Conservation (phyloP, 2,113 vertebrate species). For the Herpailurus yagouaroundi region DNA sequence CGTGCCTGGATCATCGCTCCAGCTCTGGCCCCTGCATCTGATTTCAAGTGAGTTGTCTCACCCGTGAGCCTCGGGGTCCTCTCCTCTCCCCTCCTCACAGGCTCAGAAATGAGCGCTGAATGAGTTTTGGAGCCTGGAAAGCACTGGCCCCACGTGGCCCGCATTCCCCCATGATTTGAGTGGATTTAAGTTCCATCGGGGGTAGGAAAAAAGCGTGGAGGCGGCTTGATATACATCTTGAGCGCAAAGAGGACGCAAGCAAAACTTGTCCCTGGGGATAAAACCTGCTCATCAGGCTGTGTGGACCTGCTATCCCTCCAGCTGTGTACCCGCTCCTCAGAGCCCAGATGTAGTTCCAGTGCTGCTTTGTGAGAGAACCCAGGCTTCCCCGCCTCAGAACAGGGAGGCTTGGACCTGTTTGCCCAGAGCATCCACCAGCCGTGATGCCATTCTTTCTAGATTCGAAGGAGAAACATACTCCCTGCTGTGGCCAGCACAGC, state of each 20-base stretch:
- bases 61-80: background rate
- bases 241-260: background rate
- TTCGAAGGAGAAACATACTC: background rate
- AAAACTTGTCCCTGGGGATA: background rate
- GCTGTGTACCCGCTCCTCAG: background rate
- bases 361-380: too few relatives aligned
- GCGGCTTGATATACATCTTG: background rate
- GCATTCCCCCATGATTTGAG: background rate
- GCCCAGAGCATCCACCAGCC: too few relatives aligned
- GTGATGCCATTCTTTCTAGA: background rate
- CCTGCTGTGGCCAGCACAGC: background rate
- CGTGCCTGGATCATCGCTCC: fast-evolving
- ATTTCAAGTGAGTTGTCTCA: background rate
- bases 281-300: fast-evolving
- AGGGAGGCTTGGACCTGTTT: background rate
- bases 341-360: background rate
- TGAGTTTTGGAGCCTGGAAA: background rate
- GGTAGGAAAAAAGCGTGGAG: too few relatives aligned
- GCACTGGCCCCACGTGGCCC: background rate
- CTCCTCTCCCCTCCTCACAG: background rate
- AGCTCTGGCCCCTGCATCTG: background rate
- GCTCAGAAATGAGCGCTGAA: background rate
- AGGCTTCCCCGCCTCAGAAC: background rate
- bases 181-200: background rate
- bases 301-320: background rate